A percentile compares a stretch with the other conserved stretches of the same genome.
These are phyloP conservation scores for Ictalurus furcatus DNA, from an alignment of 2,113 vertebrate genomes.

Conservation along the genomic window DNA sequence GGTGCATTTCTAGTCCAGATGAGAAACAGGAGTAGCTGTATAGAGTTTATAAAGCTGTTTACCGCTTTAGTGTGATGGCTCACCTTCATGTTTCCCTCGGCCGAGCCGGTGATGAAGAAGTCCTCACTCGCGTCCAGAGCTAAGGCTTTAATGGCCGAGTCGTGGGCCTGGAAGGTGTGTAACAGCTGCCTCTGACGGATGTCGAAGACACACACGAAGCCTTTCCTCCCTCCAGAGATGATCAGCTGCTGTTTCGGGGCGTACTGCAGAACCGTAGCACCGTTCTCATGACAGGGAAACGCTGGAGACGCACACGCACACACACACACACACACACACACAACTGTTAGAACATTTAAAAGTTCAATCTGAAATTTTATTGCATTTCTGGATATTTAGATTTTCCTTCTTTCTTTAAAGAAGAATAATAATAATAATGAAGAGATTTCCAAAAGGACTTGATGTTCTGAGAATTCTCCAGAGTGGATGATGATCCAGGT, in stretches of 20 bases:
- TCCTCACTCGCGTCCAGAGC: constrained; percentile 88
- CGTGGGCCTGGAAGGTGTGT: constrained; percentile 94
- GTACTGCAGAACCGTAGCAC: constrained; percentile 95
- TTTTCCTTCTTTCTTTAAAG: not conserved
- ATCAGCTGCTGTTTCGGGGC: constrained; percentile 92
- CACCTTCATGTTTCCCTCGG: constrained; percentile 99
- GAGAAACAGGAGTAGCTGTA: not conserved
- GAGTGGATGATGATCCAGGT: not conserved
- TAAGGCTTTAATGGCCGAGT: constrained; percentile 93
- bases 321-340: not conserved
- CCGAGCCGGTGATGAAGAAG: constrained; percentile 92
- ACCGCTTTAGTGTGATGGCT: not conserved
- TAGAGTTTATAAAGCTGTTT: constrained; percentile 60
- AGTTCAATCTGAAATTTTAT: not conserved
- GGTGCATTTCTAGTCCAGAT: not conserved
- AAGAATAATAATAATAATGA: not conserved
- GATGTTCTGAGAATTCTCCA: not conserved
- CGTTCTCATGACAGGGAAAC: constrained; percentile 94
- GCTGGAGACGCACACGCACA: constrained; percentile 66
- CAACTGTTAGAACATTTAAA: not conserved
- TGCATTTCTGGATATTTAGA: not conserved
- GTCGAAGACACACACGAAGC: constrained; percentile 90
- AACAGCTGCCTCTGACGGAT: constrained; percentile 92
- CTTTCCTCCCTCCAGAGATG: constrained; percentile 92
- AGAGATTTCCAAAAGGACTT: not conserved